Evolutionary conservation across 2,113 vertebrate species (phyloP).

Genomic region (Gyps fulvus): DNA sequence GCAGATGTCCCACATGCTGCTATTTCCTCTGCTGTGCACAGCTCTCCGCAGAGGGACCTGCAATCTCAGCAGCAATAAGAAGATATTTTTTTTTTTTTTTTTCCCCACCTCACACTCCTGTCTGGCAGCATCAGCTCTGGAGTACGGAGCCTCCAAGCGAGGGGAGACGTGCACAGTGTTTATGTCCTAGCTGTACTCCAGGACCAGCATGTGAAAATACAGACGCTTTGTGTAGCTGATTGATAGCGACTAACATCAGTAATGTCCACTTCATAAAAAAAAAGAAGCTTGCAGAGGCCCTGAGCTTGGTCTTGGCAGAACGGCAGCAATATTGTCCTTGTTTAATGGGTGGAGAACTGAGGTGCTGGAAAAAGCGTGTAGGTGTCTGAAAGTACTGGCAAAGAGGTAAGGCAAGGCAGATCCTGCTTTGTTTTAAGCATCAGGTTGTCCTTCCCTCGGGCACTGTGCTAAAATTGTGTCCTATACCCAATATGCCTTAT

Average conservation of each 20-base stretch:
- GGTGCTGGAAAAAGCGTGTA: neutral
- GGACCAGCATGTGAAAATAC: neutral
- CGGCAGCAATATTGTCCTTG: neutral
- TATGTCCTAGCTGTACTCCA: neutral
- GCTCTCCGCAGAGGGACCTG: neutral
- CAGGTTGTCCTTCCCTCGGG: neutral
- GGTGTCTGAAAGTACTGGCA: neutral
- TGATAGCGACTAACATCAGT: neutral
- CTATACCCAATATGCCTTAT: fast-evolving
- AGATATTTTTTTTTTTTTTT: neutral
- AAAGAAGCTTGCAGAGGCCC: neutral
- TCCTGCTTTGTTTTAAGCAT: neutral
- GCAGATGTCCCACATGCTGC: neutral
- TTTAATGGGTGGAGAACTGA: neutral
- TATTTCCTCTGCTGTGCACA: neutral
- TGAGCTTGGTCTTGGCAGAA: neutral
- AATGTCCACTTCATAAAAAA: no score
- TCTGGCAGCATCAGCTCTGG: neutral
- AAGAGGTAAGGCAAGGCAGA: neutral
- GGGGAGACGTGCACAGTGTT: fast-evolving
- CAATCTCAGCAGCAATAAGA: neutral
- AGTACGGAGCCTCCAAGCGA: neutral
- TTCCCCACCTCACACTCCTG: neutral
- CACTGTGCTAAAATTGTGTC: neutral
- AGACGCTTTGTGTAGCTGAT: neutral